phyloP scores from a whole-genome alignment of 2,113 vertebrate genomes.

The Malurus elegans region DNA sequence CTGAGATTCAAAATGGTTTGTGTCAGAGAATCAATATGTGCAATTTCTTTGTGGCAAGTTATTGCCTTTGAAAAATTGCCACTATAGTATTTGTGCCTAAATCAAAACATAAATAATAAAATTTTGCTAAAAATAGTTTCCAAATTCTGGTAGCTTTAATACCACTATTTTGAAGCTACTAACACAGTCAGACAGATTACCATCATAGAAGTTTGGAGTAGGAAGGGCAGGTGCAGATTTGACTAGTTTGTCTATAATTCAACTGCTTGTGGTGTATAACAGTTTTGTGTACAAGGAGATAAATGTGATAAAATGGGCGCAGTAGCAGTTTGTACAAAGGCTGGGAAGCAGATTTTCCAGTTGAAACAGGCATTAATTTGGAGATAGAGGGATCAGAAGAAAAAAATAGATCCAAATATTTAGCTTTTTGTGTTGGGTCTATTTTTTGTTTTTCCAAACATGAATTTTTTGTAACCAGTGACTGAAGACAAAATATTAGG shows the following conservation, averaged over 20 bases:
- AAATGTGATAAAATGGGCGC: background rate
- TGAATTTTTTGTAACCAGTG: background rate
- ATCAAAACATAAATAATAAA: background rate
- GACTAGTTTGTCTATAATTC: background rate
- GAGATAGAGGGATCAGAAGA: background rate
- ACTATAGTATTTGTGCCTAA: background rate
- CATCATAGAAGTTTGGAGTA: background rate
- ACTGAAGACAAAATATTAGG: background rate
- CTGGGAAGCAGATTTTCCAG: background rate
- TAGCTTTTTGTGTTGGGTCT: fast-evolving
- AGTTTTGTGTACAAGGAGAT: background rate
- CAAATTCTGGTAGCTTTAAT: background rate
- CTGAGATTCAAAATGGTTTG: background rate
- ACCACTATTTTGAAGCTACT: background rate
- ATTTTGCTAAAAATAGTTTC: background rate
- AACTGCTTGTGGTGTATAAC: background rate
- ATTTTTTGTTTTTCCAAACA: background rate
- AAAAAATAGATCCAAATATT: background rate
- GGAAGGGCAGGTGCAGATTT: background rate
- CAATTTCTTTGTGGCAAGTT: background rate
- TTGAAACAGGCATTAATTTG: background rate
- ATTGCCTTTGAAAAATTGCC: background rate
- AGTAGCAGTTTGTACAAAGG: background rate
- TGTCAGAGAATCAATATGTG: slow-evolving; percentile 12
- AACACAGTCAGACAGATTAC: background rate